A percentile compares a stretch with the other conserved stretches of the same genome.
Conservation (phyloP, 2,797 vertebrate genomes). For the Taeniopygia guttata region DNA sequence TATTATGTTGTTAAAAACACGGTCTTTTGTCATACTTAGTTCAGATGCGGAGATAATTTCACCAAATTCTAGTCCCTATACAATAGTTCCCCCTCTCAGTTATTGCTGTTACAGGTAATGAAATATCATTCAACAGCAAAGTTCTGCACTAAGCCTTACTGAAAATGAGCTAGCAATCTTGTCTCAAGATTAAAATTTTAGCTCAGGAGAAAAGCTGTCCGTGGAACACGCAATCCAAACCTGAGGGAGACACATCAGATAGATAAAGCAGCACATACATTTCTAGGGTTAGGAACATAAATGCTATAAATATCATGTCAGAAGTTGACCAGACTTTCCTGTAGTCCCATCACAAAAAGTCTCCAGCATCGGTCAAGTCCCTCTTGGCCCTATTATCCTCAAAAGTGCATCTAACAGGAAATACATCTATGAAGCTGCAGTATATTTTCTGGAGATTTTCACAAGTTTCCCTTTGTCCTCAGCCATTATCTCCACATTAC, state of each 20-base stretch:
- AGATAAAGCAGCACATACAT: background rate
- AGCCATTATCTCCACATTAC: accelerated
- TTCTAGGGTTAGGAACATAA: background rate
- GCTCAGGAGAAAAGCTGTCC: background rate
- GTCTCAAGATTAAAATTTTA: constrained; percentile 1
- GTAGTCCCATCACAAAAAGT: background rate
- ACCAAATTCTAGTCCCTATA: background rate
- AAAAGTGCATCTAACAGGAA: background rate
- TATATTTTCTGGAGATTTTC: background rate
- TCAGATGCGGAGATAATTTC: background rate
- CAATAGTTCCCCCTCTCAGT: background rate
- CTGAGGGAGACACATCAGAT: background rate
- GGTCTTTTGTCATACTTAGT: background rate
- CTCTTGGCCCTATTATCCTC: background rate
- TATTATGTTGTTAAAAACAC: background rate
- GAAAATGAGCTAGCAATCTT: background rate
- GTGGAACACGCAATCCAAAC: background rate
- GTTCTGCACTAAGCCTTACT: background rate
- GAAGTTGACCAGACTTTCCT: background rate
- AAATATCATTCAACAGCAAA: background rate
- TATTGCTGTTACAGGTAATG: background rate
- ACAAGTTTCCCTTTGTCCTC: background rate
- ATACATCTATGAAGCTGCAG: background rate
- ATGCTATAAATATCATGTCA: background rate
- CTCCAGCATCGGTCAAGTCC: background rate